These are phyloP conservation scores for Pararge aegeria DNA, from an alignment of 1,140 invertebrate genomes.

Conservation along the genomic window DNA sequence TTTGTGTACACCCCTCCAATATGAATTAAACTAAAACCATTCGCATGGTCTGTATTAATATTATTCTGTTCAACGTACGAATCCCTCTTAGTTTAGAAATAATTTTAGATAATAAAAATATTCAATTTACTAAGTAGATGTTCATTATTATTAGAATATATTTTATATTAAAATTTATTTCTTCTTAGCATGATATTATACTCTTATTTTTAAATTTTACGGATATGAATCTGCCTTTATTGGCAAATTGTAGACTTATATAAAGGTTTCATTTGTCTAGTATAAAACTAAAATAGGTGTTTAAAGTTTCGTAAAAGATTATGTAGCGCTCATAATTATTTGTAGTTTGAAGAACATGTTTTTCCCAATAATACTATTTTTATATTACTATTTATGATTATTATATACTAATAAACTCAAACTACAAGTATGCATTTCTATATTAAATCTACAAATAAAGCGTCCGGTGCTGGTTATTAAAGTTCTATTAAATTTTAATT, in stretches of 20 bases:
- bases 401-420: constrained; percentile 30
- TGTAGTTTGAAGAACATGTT: constrained; percentile 43
- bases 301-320: not conserved
- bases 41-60: constrained; percentile 50
- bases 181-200: not conserved
- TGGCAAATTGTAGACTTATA: not conserved
- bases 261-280: not conserved
- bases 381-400: not conserved
- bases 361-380: not conserved
- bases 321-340: constrained; percentile 15
- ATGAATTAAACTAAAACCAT: constrained; percentile 41
- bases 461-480: constrained; percentile 59
- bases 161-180: constrained; percentile 3
- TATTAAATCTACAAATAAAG: constrained; percentile 23
- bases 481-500: constrained; percentile 40
- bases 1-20: constrained; percentile 58
- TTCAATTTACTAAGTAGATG: not conserved
- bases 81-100: not conserved
- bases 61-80: not conserved
- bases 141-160: not conserved
- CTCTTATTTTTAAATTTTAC: not conserved
- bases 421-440: constrained; percentile 35
- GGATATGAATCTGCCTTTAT: not conserved
- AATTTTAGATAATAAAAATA: not conserved
- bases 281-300: not conserved